Conservation (phyloP, 2,113 vertebrate genomes). For the Engystomops pustulosus region DNA sequence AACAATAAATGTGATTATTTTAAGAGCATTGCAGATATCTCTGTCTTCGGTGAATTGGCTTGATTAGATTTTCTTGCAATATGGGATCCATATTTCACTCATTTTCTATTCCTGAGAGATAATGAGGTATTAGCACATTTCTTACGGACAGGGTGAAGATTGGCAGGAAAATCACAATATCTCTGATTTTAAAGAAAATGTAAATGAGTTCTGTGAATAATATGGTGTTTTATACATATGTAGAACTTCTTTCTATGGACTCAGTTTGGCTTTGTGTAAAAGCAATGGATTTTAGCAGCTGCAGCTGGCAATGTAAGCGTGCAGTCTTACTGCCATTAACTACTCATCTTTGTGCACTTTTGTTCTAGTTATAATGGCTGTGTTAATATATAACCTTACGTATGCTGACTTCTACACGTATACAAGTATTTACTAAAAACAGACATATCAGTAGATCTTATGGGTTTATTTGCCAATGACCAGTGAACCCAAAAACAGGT, state of each 20-base stretch:
- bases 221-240: slow-evolving; percentile 16
- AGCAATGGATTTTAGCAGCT: slow-evolving; percentile 17
- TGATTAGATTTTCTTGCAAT: slow-evolving; percentile 29
- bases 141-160: not conserved
- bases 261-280: not conserved
- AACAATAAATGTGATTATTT: slow-evolving; percentile 26
- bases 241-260: not conserved
- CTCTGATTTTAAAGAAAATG: slow-evolving; percentile 25
- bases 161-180: slow-evolving; percentile 18
- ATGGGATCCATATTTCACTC: not conserved
- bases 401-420: too few species aligned
- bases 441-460: too few species aligned
- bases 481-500: too few species aligned
- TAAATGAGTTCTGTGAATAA: slow-evolving; percentile 7
- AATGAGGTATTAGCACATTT: slow-evolving; percentile 2
- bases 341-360: not conserved
- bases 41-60: not conserved
- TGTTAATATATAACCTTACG: too few species aligned
- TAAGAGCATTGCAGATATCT: not conserved
- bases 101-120: not conserved
- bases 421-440: too few species aligned
- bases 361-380: not conserved
- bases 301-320: not conserved
- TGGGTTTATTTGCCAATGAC: too few species aligned
- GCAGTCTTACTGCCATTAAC: not conserved